Evolutionary conservation across 2,797 vertebrate genomes (phyloP).

Genomic region (Fistularia tabacaria): DNA sequence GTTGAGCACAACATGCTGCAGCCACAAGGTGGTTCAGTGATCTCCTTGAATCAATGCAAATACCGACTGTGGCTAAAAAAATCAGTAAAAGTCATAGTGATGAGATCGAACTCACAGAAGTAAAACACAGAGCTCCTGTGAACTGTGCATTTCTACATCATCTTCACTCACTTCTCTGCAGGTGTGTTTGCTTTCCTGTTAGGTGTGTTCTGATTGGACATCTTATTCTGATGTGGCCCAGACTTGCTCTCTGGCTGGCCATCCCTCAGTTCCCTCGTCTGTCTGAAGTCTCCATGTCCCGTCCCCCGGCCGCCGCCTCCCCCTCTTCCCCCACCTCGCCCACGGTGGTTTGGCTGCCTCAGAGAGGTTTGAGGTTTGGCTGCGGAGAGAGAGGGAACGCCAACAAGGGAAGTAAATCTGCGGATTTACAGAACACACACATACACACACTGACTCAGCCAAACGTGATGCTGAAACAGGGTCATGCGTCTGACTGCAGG

Average conservation of each 20-base stretch:
- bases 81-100: no score
- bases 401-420: slow-evolving; percentile 4
- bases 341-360: slow-evolving; percentile 64
- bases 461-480: slow-evolving; percentile 27
- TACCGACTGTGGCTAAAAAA: no score
- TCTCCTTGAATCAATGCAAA: no score
- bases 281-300: slow-evolving; percentile 65
- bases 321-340: slow-evolving; percentile 53
- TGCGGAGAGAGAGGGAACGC: slow-evolving; percentile 21
- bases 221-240: slow-evolving; percentile 48
- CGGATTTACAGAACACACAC: slow-evolving; percentile 1
- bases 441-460: slow-evolving; percentile 33
- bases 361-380: slow-evolving; percentile 72
- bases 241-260: slow-evolving; percentile 57
- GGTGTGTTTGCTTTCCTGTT: slow-evolving; percentile 48
- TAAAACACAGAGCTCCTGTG: no score
- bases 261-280: slow-evolving; percentile 59
- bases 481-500: slow-evolving; percentile 14
- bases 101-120: no score
- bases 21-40: no score
- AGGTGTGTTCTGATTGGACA: slow-evolving; percentile 48
- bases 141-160: not conserved
- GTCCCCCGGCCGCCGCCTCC: slow-evolving; percentile 50
- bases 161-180: slow-evolving; percentile 61
- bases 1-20: no score